These are phyloP conservation scores for Temnothorax unifasciatus DNA, from an alignment of 2,888 invertebrate genomes.

Conservation along the genomic window DNA sequence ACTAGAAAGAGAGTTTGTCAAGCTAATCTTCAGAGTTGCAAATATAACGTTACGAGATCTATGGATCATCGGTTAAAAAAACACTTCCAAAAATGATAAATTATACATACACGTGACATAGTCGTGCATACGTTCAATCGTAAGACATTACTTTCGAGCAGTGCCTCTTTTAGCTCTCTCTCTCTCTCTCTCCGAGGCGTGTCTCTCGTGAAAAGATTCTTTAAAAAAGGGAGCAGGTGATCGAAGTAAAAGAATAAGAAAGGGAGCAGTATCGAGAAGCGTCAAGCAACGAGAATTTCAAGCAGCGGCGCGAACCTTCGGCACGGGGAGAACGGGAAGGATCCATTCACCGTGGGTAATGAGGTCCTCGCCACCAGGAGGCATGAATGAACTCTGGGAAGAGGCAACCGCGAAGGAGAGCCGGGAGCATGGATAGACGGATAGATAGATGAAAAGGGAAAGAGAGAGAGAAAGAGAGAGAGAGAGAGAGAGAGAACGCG, in stretches of 20 bases:
- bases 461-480: conserved; percentile 18
- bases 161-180: conserved; percentile 9
- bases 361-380: conserved; percentile 84
- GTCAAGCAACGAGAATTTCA: conserved; percentile 60
- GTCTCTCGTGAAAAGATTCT: conserved; percentile 29
- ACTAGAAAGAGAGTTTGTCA: neutral
- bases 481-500: conserved; percentile 11
- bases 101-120: conserved; percentile 5
- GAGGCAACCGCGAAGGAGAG: conserved; percentile 64
- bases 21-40: neutral
- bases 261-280: conserved; percentile 37
- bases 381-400: conserved; percentile 83
- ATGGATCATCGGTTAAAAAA: neutral
- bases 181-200: neutral
- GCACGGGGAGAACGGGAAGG: conserved; percentile 59
- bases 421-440: conserved; percentile 52
- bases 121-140: neutral
- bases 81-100: neutral
- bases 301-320: conserved; percentile 46
- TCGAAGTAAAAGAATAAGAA: conserved; percentile 44
- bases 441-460: conserved; percentile 29
- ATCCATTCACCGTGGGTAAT: conserved; percentile 84
- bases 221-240: conserved; percentile 50
- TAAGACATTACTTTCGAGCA: conserved; percentile 10
- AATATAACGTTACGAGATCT: neutral